Evolutionary conservation across 1,140 invertebrate species (phyloP), one percentile per base, ranked within the genome.

Genomic region (Mesaphorura yosii): DNA sequence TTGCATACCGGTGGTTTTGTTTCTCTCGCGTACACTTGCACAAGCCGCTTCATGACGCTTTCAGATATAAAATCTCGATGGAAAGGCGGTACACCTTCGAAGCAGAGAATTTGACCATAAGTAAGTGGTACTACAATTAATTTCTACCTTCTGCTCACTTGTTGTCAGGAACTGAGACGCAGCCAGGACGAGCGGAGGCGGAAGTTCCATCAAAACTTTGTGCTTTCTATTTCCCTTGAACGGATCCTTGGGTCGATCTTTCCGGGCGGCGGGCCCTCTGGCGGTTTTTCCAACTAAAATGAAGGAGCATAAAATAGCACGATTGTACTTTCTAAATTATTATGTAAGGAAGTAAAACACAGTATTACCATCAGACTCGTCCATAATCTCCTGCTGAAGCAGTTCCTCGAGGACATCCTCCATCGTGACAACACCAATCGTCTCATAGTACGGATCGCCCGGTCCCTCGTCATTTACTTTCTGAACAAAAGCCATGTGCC

Each of bases 371-470:
- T 63, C 61, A 26, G 34, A 58, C 31, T 63, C 61, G 46, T 63
- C 61, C 48, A 58, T 39, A 10, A 63, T 63, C 45, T 63, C 61
- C 6, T 58, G 66, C 55, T 75, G 73, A 46, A 75, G 68, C 20
- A 75, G 64, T 66, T 75, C 73, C 60, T 75, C 73, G 45, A 75
- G 71, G 12, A 75, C 70, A 64, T 75, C 73, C 64, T 75, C 73
- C 39, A 75, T 62, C 5, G 73, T 75, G 5, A 75, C 71, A 41
- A 75, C 64, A 20, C 73, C 73, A 40, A 69, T 60, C 2, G 70
- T 67, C 56, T 73, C 70, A 57, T 74, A 73, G 55, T 66, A 71
- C 15, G 72, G 72, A 64, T 74, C 72, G 25, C 66, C 65, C 45
- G 72, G 72, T 14, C 66, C 65, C 51, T 70, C 69, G 40, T 63